phyloP scores from a whole-genome alignment of 2,113 vertebrate species.

The Anarrhichthys ocellatus region DNA sequence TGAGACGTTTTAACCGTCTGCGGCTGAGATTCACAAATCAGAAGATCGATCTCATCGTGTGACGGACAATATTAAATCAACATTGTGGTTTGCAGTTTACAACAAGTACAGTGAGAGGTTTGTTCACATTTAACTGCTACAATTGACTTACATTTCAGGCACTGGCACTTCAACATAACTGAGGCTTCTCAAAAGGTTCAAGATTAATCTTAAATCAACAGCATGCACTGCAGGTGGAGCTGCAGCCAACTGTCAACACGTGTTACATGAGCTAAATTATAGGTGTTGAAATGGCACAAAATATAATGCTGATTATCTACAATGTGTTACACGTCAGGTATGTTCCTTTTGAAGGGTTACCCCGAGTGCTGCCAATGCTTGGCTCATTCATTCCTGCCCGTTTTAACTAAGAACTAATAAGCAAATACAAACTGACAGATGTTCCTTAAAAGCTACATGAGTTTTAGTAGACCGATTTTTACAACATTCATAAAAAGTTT shows the following conservation, averaged over 20 bases:
- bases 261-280: conserved; percentile 29
- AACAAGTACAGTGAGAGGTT: conserved; percentile 22
- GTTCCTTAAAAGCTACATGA: conserved; percentile 65
- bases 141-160: conserved; percentile 60
- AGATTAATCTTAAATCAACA: conserved; percentile 7
- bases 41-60: not conserved
- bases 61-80: not conserved
- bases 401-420: conserved; percentile 33
- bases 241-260: conserved; percentile 23
- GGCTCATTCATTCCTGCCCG: conserved; percentile 49
- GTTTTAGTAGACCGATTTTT: conserved; percentile 37
- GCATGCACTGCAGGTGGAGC: conserved; percentile 9
- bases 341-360: conserved; percentile 71
- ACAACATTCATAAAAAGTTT: conserved; percentile 69
- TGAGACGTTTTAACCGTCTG: not conserved
- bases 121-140: conserved; percentile 63
- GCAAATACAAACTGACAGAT: conserved; percentile 37
- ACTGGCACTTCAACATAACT: conserved; percentile 57
- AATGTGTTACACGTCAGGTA: conserved; percentile 61
- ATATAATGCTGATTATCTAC: conserved; percentile 43
- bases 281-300: conserved; percentile 66
- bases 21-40: conserved; percentile 17
- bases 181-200: conserved; percentile 24
- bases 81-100: conserved; percentile 27
- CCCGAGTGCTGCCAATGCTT: conserved; percentile 70